Percentiles rank a stretch among this genome's conserved stretches.
phyloP scores from a whole-genome alignment of 2,888 invertebrate genomes.

The Melanchra persicariae region DNA sequence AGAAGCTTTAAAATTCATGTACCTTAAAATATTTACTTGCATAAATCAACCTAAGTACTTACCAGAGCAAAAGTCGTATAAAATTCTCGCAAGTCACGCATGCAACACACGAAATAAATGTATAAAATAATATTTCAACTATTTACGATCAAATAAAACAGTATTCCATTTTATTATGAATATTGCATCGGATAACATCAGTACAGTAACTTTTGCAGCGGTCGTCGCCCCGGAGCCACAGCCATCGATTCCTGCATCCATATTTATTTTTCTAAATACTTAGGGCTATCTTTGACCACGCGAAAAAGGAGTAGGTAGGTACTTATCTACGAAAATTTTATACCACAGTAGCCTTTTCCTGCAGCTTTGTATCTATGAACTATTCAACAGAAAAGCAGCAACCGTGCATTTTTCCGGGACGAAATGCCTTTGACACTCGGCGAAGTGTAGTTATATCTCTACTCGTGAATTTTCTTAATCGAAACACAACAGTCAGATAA shows the following conservation, averaged over 20 bases:
- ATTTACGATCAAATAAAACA: slow-evolving; percentile 43
- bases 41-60: slow-evolving; percentile 1
- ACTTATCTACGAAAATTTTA: background rate
- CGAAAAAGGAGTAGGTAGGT: background rate
- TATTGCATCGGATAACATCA: slow-evolving; percentile 45
- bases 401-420: background rate
- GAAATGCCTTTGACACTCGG: background rate
- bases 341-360: background rate
- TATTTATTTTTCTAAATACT: slow-evolving; percentile 35
- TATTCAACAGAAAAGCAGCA: no score
- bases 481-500: no score
- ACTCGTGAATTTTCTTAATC: background rate
- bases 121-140: slow-evolving; percentile 20
- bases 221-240: slow-evolving; percentile 44
- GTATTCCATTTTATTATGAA: slow-evolving; percentile 33
- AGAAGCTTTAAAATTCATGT: slow-evolving; percentile 2
- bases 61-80: slow-evolving; percentile 2
- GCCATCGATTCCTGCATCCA: slow-evolving; percentile 49
- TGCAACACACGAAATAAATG: background rate
- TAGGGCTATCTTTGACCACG: slow-evolving; percentile 6
- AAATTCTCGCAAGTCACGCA: slow-evolving; percentile 12
- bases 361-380: fast-evolving
- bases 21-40: background rate
- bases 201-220: slow-evolving; percentile 25
- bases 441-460: background rate